phyloP scores from a whole-genome alignment of 1,140 invertebrate genomes.

The Drosophila willistoni region DNA sequence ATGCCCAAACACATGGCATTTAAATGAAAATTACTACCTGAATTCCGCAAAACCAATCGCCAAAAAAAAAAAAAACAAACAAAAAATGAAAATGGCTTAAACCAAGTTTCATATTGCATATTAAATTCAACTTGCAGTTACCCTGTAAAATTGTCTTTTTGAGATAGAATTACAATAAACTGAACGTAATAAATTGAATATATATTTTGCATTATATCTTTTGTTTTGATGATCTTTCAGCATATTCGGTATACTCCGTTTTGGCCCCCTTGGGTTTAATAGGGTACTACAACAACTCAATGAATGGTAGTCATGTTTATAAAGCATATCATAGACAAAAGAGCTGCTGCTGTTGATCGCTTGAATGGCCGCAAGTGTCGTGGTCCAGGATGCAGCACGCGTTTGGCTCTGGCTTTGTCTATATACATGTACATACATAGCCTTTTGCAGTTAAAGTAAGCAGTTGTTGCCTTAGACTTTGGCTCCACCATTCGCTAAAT shows the following conservation, averaged over 20 bases:
- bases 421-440: too few relatives aligned
- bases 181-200: too few relatives aligned
- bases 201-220: too few relatives aligned
- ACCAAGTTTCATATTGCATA: neutral
- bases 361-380: conserved; percentile 63
- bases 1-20: conserved; percentile 57
- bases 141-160: too few relatives aligned
- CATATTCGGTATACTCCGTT: neutral
- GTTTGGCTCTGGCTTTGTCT: conserved; percentile 17
- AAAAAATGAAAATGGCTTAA: conserved; percentile 35
- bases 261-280: neutral
- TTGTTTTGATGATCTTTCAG: too few relatives aligned
- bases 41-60: conserved; percentile 64
- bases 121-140: too few relatives aligned
- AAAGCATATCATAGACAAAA: conserved; percentile 77
- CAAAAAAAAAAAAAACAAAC: conserved; percentile 2
- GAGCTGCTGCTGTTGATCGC: conserved; percentile 55
- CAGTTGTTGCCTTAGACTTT: conserved; percentile 1
- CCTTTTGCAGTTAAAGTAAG: neutral
- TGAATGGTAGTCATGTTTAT: conserved; percentile 54
- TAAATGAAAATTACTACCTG: conserved; percentile 78
- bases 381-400: conserved; percentile 63
- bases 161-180: too few relatives aligned
- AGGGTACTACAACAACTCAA: conserved; percentile 10
- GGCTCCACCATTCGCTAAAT: conserved; percentile 67